Evolutionary conservation across 2,113 vertebrate species (phyloP).

Genomic region (Ginglymostoma cirratum): DNA sequence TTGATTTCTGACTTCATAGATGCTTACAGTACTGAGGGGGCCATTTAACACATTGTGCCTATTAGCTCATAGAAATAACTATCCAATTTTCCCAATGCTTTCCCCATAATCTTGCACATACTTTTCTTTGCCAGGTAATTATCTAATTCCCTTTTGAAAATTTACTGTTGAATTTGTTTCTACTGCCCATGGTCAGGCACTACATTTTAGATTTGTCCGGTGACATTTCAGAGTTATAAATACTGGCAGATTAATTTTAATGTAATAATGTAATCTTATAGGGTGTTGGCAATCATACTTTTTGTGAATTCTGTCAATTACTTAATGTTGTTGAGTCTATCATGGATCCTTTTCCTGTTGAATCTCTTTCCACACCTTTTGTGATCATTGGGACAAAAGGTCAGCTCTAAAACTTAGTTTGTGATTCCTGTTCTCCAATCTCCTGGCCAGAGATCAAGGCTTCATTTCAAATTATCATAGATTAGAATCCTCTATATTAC

Average conservation of each 20-base stretch:
- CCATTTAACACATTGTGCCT: neutral
- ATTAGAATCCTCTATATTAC: neutral
- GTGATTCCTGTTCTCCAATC: neutral
- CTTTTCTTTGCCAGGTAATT: neutral
- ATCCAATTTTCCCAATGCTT: neutral
- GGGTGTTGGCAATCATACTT: neutral
- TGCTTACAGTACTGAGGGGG: neutral
- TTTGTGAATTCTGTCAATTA: neutral
- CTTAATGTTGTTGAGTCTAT: slow-evolving; percentile 4
- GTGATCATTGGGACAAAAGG: neutral
- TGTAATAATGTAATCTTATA: slow-evolving; percentile 2
- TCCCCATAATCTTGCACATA: neutral
- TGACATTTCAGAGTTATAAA: neutral
- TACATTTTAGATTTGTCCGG: neutral
- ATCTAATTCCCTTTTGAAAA: neutral
- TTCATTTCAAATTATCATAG: neutral
- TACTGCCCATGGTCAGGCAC: neutral
- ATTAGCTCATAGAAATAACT: neutral
- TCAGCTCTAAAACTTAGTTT: neutral
- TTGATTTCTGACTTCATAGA: neutral
- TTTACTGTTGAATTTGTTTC: neutral
- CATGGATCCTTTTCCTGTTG: neutral
- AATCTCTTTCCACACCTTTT: neutral
- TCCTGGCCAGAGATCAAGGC: neutral
- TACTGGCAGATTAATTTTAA: neutral